Evolutionary conservation across 1,140 invertebrate genomes (phyloP).

Genomic region (Arion vulgaris): DNA sequence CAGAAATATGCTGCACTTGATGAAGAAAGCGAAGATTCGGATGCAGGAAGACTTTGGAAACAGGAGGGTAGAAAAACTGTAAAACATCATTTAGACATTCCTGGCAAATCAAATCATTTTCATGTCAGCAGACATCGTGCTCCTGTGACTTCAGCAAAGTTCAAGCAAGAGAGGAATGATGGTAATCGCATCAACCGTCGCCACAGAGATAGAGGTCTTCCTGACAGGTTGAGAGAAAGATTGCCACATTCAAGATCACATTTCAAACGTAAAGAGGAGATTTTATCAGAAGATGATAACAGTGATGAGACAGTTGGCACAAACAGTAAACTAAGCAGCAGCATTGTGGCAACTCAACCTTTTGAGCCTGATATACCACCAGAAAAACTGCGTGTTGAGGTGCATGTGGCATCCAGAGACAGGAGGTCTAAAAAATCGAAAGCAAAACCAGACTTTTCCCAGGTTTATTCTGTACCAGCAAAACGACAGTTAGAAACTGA

Average conservation of each 20-base stretch:
- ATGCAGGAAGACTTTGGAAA: slow-evolving; percentile 40
- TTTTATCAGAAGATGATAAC: slow-evolving; percentile 13
- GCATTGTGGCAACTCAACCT: slow-evolving; percentile 23
- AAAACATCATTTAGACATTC: not conserved
- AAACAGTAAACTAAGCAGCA: slow-evolving; percentile 25
- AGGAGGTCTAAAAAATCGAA: slow-evolving; percentile 20
- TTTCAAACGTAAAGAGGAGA: not conserved
- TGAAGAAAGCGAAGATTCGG: slow-evolving; percentile 42
- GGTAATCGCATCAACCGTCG: not conserved
- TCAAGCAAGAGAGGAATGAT: not conserved
- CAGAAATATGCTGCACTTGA: slow-evolving; percentile 1
- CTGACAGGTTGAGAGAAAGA: not conserved
- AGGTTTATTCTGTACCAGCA: slow-evolving; percentile 31
- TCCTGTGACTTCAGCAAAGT: not conserved
- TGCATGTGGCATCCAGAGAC: slow-evolving; percentile 13
- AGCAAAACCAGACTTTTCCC: slow-evolving; percentile 26
- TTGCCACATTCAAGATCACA: not conserved
- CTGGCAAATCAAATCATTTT: not conserved
- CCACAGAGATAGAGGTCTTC: not conserved
- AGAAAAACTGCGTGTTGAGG: slow-evolving; percentile 24
- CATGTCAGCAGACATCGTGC: not conserved
- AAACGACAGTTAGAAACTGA: slow-evolving; percentile 24
- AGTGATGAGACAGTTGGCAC: not conserved
- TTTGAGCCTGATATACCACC: slow-evolving; percentile 25
- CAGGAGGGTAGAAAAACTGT: slow-evolving; percentile 30